phyloP scores from a whole-genome alignment of 2,113 vertebrate species.

The Malurus melanocephalus region DNA sequence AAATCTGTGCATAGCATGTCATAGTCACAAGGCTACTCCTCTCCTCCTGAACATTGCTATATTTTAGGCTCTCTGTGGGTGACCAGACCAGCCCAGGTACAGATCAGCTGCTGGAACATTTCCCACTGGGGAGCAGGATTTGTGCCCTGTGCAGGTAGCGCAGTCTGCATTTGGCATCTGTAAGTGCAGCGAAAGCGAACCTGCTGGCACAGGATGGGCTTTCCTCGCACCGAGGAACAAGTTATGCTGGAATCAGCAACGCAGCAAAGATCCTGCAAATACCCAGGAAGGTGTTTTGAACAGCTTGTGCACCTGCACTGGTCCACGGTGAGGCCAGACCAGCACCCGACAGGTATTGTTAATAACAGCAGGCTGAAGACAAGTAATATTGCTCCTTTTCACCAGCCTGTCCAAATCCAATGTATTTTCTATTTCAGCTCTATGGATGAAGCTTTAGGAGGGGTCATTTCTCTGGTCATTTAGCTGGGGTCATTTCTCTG shows the following conservation, averaged over 20 bases:
- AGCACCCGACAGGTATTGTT: background rate
- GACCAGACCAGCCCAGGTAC: background rate
- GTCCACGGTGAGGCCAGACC: background rate
- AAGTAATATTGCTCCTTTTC: background rate
- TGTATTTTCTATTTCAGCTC: background rate
- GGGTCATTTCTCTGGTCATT: background rate
- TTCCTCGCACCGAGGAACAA: background rate
- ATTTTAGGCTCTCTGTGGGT: background rate
- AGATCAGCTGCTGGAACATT: background rate
- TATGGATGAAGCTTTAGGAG: background rate
- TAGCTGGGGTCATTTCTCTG: background rate
- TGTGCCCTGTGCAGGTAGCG: background rate
- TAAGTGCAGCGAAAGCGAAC: rapidly evolving
- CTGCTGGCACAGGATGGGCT: background rate
- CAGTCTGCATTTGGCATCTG: rapidly evolving
- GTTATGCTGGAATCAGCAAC: background rate
- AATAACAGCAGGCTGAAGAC: background rate
- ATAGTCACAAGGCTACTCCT: background rate
- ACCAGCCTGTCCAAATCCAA: background rate
- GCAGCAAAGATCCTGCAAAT: background rate
- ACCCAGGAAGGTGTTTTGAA: background rate
- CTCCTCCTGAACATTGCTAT: background rate
- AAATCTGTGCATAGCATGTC: background rate
- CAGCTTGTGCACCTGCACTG: background rate
- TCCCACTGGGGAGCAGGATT: background rate